phyloP scores from a whole-genome alignment of 2,113 vertebrate species.

The Pithys albifrons region DNA sequence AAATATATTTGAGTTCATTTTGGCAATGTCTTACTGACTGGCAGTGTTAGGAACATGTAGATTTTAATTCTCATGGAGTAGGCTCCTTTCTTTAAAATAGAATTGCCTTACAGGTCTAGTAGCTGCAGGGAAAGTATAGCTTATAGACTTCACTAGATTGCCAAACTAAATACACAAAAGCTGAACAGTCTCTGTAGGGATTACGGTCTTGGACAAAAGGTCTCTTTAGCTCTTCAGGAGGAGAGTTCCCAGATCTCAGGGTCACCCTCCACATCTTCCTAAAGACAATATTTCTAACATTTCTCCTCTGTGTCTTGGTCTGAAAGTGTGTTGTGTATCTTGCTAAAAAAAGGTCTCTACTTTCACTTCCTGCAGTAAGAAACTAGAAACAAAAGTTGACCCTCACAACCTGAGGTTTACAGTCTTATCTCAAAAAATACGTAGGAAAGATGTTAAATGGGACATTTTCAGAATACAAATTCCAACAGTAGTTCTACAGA shows the following conservation, averaged over 20 bases:
- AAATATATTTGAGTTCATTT: background rate
- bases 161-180: background rate
- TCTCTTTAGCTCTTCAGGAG: background rate
- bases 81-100: background rate
- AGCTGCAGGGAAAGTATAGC: background rate
- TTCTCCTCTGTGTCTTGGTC: background rate
- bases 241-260: background rate
- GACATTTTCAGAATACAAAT: background rate
- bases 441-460: background rate
- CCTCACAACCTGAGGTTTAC: background rate
- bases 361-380: background rate
- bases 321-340: background rate
- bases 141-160: background rate
- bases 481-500: background rate
- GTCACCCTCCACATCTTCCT: background rate
- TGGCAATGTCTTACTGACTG: background rate
- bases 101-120: background rate
- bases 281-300: background rate
- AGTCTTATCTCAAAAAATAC: background rate
- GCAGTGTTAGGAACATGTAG: background rate
- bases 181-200: background rate
- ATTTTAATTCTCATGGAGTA: background rate
- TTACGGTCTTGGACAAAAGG: background rate
- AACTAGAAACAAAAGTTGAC: background rate
- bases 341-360: background rate